A percentile compares a stretch with the other conserved stretches of the same genome.
Evolutionary conservation across 2,797 vertebrate genomes (phyloP).

Genomic region (Euphonia xanthogaster): DNA sequence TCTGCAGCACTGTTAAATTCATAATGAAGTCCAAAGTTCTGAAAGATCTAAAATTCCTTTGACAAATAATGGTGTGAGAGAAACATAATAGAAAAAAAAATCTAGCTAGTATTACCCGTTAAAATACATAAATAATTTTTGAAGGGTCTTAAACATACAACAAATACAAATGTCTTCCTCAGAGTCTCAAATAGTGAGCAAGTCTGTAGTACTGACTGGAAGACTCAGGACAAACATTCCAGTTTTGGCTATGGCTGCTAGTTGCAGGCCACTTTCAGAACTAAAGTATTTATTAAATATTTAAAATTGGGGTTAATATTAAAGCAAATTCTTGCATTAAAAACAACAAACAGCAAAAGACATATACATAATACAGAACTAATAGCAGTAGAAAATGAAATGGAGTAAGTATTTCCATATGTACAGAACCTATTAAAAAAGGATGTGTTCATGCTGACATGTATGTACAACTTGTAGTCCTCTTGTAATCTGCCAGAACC

Average conservation of each 20-base stretch:
- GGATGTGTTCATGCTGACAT: rapidly evolving
- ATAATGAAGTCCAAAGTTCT: neutral
- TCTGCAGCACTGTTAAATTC: neutral
- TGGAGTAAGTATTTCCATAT: neutral
- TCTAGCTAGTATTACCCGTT: neutral
- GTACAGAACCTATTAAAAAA: neutral
- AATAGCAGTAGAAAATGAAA: neutral
- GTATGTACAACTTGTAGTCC: neutral
- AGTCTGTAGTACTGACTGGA: neutral
- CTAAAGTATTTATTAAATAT: neutral
- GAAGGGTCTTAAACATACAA: neutral
- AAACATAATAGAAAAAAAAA: neutral
- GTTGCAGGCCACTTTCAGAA: neutral
- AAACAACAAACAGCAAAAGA: neutral
- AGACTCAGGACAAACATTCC: neutral
- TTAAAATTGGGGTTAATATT: neutral
- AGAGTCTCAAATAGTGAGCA: neutral
- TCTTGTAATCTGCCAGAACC: neutral
- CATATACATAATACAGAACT: neutral
- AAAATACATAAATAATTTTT: neutral
- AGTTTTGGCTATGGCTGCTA: neutral
- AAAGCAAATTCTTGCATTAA: neutral
- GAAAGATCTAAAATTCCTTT: neutral
- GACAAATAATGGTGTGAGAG: neutral
- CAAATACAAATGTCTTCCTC: neutral